phyloP scores from a whole-genome alignment of 2,113 vertebrate species.

The Gallinago undulata region DNA sequence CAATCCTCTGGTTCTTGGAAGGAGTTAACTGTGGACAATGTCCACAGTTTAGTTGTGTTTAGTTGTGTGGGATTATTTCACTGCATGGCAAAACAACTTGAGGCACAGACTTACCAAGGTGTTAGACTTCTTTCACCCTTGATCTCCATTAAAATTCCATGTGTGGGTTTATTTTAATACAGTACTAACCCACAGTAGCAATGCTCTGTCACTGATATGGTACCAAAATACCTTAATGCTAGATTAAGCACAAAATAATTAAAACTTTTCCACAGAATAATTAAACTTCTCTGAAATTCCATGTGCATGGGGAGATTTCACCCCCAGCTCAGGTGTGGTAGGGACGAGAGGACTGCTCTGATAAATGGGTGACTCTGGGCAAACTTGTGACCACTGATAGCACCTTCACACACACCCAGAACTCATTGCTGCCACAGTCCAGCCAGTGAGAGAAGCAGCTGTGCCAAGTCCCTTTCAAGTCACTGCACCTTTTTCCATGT shows the following conservation, averaged over 20 bases:
- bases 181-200: neutral
- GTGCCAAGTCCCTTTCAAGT: neutral
- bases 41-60: neutral
- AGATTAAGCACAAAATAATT: neutral
- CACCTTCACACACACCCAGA: neutral
- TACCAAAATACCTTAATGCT: neutral
- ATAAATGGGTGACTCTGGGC: neutral
- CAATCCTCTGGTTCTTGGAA: fast-evolving
- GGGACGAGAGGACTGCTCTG: neutral
- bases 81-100: neutral
- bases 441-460: neutral
- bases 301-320: neutral
- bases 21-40: neutral
- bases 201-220: neutral
- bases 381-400: neutral
- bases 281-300: neutral
- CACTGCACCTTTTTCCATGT: neutral
- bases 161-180: neutral
- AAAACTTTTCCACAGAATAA: neutral
- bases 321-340: neutral
- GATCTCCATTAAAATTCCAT: neutral
- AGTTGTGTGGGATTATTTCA: neutral
- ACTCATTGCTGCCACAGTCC: neutral
- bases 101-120: neutral
- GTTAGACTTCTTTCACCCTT: neutral